Evolutionary conservation across 2,797 vertebrate genomes (phyloP).

Genomic region (Malacoraja senta): DNA sequence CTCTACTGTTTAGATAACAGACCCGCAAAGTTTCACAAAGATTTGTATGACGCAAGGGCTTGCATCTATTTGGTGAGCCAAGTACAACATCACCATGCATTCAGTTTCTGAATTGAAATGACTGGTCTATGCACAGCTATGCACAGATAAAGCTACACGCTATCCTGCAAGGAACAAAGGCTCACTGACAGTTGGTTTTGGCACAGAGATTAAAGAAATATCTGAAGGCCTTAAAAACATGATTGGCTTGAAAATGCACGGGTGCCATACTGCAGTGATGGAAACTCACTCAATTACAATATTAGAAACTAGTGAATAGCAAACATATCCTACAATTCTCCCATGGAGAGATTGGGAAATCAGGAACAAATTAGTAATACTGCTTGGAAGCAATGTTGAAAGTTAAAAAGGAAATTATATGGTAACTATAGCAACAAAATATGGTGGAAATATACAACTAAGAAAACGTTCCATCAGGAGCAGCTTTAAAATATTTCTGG

Average conservation of each 20-base stretch:
- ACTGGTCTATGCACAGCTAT: too few species aligned
- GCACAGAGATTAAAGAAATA: not conserved
- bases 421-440: not conserved
- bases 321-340: not conserved
- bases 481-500: not conserved
- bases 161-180: not conserved
- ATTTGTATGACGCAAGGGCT: not conserved
- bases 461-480: not conserved
- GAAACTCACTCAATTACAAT: not conserved
- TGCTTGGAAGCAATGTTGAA: not conserved
- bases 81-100: not conserved
- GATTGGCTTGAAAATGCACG: not conserved
- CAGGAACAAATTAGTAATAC: not conserved
- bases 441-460: not conserved
- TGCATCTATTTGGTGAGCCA: not conserved
- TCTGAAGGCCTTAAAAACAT: not conserved
- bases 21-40: not conserved
- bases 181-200: not conserved
- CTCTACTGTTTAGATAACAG: not conserved
- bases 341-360: not conserved
- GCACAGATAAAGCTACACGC: not conserved
- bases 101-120: not conserved
- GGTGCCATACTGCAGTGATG: too few species aligned
- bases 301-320: not conserved
- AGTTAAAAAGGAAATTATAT: not conserved